These are phyloP conservation scores for Lithobates sylvaticus DNA, from an alignment of 2,797 vertebrate genomes.

Conservation along the genomic window DNA sequence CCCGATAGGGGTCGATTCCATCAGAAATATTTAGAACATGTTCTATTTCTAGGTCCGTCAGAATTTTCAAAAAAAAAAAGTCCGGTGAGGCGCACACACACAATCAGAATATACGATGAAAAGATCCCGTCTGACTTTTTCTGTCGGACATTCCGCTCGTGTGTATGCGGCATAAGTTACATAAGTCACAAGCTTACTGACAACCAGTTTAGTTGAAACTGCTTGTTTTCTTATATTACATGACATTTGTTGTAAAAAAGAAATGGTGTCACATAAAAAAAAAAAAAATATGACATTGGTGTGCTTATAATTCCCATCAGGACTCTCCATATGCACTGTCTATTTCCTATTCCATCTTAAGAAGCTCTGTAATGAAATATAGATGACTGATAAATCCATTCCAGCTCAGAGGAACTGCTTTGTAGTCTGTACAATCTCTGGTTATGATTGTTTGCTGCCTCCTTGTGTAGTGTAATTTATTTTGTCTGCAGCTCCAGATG, in stretches of 20 bases:
- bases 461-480: constrained; percentile 1
- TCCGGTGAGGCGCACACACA: too few species aligned
- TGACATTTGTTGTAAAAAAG: background rate
- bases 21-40: too few species aligned
- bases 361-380: background rate
- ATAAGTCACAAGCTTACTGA: too few species aligned
- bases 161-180: too few species aligned
- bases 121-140: too few species aligned
- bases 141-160: too few species aligned
- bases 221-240: background rate
- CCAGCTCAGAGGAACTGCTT: background rate
- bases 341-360: background rate
- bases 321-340: background rate
- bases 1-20: too few species aligned
- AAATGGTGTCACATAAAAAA: background rate
- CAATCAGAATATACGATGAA: too few species aligned
- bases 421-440: constrained; percentile 5
- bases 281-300: background rate
- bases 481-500: constrained; percentile 6
- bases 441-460: background rate
- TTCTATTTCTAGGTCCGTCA: too few species aligned
- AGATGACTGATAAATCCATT: background rate
- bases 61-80: too few species aligned
- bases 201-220: background rate
- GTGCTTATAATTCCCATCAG: background rate